Percentiles rank a stretch among this genome's conserved stretches.
phyloP scores from a whole-genome alignment of 2,888 invertebrate species.

The Herminia tarsipennalis region DNA sequence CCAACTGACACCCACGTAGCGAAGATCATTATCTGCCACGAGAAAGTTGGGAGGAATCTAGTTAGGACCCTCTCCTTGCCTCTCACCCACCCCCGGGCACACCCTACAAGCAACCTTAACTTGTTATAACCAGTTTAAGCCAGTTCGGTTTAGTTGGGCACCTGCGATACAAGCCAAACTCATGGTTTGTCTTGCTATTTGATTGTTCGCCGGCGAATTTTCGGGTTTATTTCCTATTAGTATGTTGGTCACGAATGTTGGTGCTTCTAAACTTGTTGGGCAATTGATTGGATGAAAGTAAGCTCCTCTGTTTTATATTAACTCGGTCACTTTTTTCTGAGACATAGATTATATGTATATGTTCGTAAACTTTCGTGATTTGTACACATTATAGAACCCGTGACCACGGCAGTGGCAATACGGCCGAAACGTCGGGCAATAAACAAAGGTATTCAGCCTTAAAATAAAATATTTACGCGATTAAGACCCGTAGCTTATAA shows the following conservation, averaged over 20 bases:
- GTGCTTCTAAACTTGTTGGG: background rate
- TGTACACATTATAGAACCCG: too few relatives aligned
- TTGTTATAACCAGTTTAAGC: slow-evolving; percentile 83
- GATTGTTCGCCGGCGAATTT: slow-evolving; percentile 44
- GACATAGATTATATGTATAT: too few relatives aligned
- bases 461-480: too few relatives aligned
- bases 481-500: too few relatives aligned
- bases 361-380: too few relatives aligned
- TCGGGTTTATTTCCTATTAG: slow-evolving; percentile 7
- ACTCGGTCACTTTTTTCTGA: too few relatives aligned
- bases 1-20: slow-evolving; percentile 72
- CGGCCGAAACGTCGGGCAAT: too few relatives aligned
- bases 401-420: too few relatives aligned
- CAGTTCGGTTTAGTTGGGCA: slow-evolving; percentile 77
- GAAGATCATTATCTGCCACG: slow-evolving; percentile 83
- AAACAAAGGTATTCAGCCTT: too few relatives aligned
- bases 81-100: slow-evolving; percentile 38
- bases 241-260: slow-evolving; percentile 4
- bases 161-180: slow-evolving; percentile 78
- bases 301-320: too few relatives aligned
- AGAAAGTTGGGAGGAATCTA: slow-evolving; percentile 83
- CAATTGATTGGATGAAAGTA: too few relatives aligned
- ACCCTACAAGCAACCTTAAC: slow-evolving; percentile 65
- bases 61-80: slow-evolving; percentile 64
- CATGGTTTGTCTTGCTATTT: slow-evolving; percentile 60